Evolutionary conservation across 2,113 vertebrate species (phyloP).

Genomic region (Chunga burmeisteri): DNA sequence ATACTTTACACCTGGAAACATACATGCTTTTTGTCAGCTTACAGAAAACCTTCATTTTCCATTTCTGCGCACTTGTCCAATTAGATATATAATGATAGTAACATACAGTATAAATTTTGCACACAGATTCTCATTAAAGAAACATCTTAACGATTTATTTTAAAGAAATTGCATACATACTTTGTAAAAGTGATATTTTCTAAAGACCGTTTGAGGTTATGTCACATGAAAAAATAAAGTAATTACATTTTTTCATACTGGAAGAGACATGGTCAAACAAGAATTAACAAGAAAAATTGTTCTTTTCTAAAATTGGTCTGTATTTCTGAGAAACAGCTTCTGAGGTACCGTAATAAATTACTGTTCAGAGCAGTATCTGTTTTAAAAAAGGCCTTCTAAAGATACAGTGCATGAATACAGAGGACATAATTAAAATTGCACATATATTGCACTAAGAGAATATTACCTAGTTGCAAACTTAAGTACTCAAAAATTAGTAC

Average conservation of each 20-base stretch:
- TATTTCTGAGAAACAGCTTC: constrained; percentile 25
- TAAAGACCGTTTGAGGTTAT: constrained; percentile 1
- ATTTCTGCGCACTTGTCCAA: constrained; percentile 26
- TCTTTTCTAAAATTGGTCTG: not conserved
- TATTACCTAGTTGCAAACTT: not conserved
- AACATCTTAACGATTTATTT: constrained; percentile 29
- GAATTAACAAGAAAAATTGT: not conserved
- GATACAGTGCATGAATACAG: not conserved
- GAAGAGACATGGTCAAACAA: constrained; percentile 21
- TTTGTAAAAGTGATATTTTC: constrained; percentile 30
- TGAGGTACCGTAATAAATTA: constrained; percentile 5
- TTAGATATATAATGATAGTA: constrained; percentile 28
- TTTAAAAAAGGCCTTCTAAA: not conserved
- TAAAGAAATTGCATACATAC: not conserved
- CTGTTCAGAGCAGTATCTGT: not conserved
- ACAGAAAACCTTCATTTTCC: constrained; percentile 19
- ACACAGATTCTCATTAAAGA: constrained; percentile 6
- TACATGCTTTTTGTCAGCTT: not conserved
- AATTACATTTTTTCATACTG: not conserved
- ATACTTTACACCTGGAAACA: constrained; percentile 25
- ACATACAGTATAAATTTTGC: constrained; percentile 6
- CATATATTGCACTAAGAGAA: not conserved
- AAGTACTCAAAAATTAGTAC: not conserved
- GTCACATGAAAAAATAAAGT: constrained; percentile 16
- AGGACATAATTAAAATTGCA: not conserved